Evolutionary conservation across 2,888 invertebrate genomes (phyloP), one percentile per base, ranked within the genome.

Genomic region (Alentia gelatinosa): DNA sequence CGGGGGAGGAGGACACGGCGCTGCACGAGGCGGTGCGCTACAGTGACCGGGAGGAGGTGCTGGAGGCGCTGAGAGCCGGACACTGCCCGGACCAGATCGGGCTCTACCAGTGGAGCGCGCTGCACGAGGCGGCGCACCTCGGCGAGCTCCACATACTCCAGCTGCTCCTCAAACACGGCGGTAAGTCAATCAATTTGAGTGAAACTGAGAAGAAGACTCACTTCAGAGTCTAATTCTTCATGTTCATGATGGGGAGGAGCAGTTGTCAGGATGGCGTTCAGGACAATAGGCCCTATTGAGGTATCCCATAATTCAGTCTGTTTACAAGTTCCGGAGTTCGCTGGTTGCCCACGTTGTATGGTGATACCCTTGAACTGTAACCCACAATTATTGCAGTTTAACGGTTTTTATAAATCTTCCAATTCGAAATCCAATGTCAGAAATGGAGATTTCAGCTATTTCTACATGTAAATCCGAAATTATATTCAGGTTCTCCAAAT

Each of bases 11-110:
- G 90, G 95, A 95, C 91, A 94, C 95, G 33, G 93, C 92, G 89
- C 92, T 95, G 26, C 94, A 95, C 90, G 95, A 95, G 91, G 95
- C 94, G 40, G 95, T 95, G n/a, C 93, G 95, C 1, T 94, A 93
- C 93, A 93, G 94, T 56, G 94, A 94, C 89, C 26, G 93, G n/a
- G 93, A 93, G 12, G 94, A 94, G 39, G 94, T 94, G 0, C 92
- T 91, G 89, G 91, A 92, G 26, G 95, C 95, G 7, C 92, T 95
- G 0, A 92, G 92, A 42, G 50, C 68, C 9, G 92, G 92, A 5
- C 40, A 79, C 89, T 94, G 94, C 90, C 95, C 95, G 0, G 95
- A 95, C 92, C 92, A 94, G 74, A 94, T 95, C 86, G 95, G 95
- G 9, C 89, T 95, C 35, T 95, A 95, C 91, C 94, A 94, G 91